These are phyloP conservation scores for Popillia japonica DNA, from an alignment of 1,140 invertebrate genomes.

Conservation along the genomic window DNA sequence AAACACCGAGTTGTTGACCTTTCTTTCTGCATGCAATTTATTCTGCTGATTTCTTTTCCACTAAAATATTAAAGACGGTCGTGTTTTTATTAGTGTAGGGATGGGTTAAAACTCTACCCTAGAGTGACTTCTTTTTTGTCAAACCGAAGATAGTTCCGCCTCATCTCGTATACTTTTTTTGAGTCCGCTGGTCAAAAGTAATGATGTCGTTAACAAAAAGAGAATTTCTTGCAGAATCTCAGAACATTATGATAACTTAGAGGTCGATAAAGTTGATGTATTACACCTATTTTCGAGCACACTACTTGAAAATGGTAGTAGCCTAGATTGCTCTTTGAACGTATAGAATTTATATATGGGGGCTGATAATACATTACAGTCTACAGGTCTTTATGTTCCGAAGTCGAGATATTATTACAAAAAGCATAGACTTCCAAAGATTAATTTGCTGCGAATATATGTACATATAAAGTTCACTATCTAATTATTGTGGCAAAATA, in stretches of 20 bases:
- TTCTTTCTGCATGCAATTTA: neutral
- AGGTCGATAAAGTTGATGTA: neutral
- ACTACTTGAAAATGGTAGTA: neutral
- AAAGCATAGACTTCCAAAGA: too few species aligned
- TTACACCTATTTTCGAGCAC: neutral
- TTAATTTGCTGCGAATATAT: too few species aligned
- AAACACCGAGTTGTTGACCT: neutral
- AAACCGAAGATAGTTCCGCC: neutral
- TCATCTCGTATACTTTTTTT: conserved; percentile 10
- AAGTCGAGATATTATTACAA: too few species aligned
- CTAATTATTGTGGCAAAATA: too few species aligned
- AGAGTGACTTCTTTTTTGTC: conserved; percentile 15
- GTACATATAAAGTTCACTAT: too few species aligned
- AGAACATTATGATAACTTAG: neutral
- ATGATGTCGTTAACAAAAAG: conserved; percentile 3
- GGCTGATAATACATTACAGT: too few species aligned
- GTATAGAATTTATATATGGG: neutral
- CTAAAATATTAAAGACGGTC: conserved; percentile 18
- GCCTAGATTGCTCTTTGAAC: neutral
- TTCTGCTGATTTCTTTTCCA: neutral
- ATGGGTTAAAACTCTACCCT: neutral
- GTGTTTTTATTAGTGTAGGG: conserved; percentile 1
- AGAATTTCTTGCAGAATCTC: neutral
- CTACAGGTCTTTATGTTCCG: too few species aligned
- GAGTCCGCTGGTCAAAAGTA: conserved; percentile 16